Percentiles rank a stretch among this genome's conserved stretches.
Conservation (phyloP, 2,797 vertebrate genomes). For the Sparus aurata region DNA sequence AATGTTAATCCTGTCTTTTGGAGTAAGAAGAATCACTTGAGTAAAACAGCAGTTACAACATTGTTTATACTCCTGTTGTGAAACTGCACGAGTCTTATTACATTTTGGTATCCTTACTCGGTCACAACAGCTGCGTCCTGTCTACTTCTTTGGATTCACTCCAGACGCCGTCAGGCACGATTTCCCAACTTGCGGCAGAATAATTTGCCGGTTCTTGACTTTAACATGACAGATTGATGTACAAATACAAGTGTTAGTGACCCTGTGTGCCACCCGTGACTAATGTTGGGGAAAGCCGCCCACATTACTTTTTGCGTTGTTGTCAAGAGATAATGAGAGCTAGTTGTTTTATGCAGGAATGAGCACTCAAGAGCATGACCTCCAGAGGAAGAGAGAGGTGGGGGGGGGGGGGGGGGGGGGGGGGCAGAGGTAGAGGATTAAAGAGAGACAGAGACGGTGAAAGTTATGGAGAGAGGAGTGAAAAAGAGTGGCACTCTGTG, state of each 20-base stretch:
- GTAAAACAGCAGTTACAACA: slow-evolving; percentile 11
- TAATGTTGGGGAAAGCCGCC: slow-evolving; percentile 60
- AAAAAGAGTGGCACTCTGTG: slow-evolving; percentile 16
- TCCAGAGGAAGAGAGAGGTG: slow-evolving; percentile 52
- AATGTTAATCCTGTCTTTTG: neutral
- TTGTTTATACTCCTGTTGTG: slow-evolving; percentile 6
- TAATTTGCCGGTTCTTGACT: slow-evolving; percentile 44
- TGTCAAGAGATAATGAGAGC: slow-evolving; percentile 69
- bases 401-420: slow-evolving; percentile 34
- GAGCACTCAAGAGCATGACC: slow-evolving; percentile 74
- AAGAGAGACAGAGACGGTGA: slow-evolving; percentile 34
- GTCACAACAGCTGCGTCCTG: slow-evolving; percentile 45
- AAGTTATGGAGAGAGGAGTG: slow-evolving; percentile 21
- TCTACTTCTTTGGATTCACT: slow-evolving; percentile 41
- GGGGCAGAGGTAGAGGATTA: slow-evolving; percentile 50
- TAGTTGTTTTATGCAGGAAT: slow-evolving; percentile 73
- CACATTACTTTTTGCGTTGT: slow-evolving; percentile 60
- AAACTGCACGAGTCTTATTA: slow-evolving; percentile 21
- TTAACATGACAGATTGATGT: slow-evolving; percentile 63
- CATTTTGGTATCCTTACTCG: slow-evolving; percentile 21
- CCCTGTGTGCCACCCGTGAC: slow-evolving; percentile 62
- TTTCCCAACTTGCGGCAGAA: slow-evolving; percentile 30
- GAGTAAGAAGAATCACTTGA: neutral
- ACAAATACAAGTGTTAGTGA: slow-evolving; percentile 65
- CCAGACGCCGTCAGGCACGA: slow-evolving; percentile 41